Evolutionary conservation across 2,113 vertebrate genomes (phyloP).

Genomic region (Psittacula cyanocephala): DNA sequence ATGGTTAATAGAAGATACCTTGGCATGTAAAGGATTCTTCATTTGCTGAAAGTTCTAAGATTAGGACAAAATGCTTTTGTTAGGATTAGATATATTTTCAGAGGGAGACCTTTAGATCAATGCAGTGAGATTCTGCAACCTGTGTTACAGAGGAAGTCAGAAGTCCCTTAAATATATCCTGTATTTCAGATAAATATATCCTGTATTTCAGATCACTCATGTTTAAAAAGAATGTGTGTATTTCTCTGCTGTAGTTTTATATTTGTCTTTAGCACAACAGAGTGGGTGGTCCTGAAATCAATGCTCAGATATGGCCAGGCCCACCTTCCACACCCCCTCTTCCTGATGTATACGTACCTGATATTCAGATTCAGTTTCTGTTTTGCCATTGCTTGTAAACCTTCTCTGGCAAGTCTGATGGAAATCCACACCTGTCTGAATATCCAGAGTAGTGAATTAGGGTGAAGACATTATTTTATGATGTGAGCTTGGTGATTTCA

Average conservation of each 20-base stretch:
- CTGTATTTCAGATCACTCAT: not conserved
- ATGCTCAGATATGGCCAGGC: not conserved
- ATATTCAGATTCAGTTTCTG: not conserved
- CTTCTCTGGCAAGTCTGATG: not conserved
- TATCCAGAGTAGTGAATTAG: not conserved
- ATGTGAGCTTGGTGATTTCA: not conserved
- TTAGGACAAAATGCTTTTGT: not conserved
- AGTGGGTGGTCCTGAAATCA: slow-evolving; percentile 11
- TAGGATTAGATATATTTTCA: not conserved
- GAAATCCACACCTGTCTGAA: not conserved
- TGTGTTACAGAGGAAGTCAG: not conserved
- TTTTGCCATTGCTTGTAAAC: not conserved
- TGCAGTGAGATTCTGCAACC: not conserved
- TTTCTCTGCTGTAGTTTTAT: not conserved
- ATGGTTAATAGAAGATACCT: not conserved
- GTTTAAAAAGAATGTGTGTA: not conserved
- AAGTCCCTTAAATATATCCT: not conserved
- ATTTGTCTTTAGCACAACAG: not conserved
- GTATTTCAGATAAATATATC: not conserved
- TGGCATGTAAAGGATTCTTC: not conserved
- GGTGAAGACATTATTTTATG: not conserved
- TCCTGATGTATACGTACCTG: not conserved
- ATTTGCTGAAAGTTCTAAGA: not conserved
- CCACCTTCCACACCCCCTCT: not conserved
- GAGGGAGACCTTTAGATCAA: not conserved